A percentile compares a stretch with the other conserved stretches of the same genome.
Conservation (phyloP, 1,140 invertebrate genomes). For the Drosophila truncata region DNA sequence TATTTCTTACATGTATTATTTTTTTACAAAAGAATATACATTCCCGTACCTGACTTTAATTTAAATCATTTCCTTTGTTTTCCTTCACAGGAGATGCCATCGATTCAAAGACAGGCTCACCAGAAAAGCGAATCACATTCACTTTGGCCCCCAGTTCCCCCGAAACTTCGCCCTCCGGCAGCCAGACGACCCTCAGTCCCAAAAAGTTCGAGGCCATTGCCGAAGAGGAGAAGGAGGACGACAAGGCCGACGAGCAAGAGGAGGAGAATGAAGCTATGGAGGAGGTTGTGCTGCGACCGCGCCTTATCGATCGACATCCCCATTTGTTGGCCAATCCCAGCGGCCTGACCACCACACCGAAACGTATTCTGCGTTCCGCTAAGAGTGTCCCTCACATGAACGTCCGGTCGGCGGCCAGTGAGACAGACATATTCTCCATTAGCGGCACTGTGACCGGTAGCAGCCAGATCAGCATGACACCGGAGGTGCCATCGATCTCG, state of each 20-base stretch:
- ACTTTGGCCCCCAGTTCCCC: constrained; percentile 60
- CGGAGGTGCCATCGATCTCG: constrained; percentile 84
- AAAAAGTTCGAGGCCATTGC: constrained; percentile 78
- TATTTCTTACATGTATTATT: too few species aligned
- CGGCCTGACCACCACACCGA: constrained; percentile 50
- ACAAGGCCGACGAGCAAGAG: constrained; percentile 55
- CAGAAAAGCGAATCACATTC: constrained; percentile 79
- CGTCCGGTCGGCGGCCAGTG: constrained; percentile 71
- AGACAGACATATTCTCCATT: constrained; percentile 83
- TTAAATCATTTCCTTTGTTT: too few species aligned
- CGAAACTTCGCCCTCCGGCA: constrained; percentile 75
- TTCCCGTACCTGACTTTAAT: neutral
- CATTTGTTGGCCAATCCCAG: constrained; percentile 54
- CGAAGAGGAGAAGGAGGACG: constrained; percentile 75
- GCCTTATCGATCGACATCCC: constrained; percentile 72
- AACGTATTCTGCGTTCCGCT: constrained; percentile 68
- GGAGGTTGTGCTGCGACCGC: constrained; percentile 80
- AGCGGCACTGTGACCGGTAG: constrained; percentile 70
- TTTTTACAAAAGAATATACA: too few species aligned
- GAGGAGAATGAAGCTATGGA: constrained; percentile 59
- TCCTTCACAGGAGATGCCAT: constrained; percentile 55
- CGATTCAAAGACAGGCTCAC: constrained; percentile 38
- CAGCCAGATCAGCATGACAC: constrained; percentile 84
- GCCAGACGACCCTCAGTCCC: constrained; percentile 64
- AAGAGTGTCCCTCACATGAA: constrained; percentile 83